These are phyloP conservation scores for Empis stercorea DNA, from an alignment of 2,888 invertebrate genomes.

Conservation along the genomic window DNA sequence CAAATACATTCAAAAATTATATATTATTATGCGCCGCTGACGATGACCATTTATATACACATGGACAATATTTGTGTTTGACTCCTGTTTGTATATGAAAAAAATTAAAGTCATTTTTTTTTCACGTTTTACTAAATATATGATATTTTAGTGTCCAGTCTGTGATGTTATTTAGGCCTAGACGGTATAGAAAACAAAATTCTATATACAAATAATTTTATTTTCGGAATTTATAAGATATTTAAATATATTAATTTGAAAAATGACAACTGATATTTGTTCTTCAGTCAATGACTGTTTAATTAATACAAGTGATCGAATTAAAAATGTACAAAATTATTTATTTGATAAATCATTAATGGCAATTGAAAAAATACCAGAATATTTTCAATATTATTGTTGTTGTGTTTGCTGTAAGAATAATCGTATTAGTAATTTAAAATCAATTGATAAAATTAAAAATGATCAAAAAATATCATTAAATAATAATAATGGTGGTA, in stretches of 20 bases:
- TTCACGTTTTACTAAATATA: not conserved
- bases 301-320: not conserved
- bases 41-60: no score
- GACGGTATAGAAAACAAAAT: not conserved
- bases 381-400: conserved; percentile 19
- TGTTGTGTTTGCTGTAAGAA: conserved; percentile 20
- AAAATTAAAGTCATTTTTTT: not conserved
- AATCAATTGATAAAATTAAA: conserved; percentile 26
- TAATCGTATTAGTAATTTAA: conserved; percentile 23
- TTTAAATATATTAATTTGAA: not conserved
- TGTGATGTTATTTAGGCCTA: conserved; percentile 16
- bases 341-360: conserved; percentile 9
- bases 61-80: no score
- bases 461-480: conserved; percentile 8
- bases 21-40: no score
- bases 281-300: not conserved
- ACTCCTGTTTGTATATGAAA: no score
- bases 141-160: conserved; percentile 10
- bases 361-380: conserved; percentile 16
- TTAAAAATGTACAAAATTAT: conserved; percentile 11
- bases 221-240: no score
- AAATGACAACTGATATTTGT: not conserved
- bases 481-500: conserved; percentile 14
- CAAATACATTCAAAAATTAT: no score
- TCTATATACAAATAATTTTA: no score